Evolutionary conservation across 1,140 invertebrate species (phyloP).

Genomic region (Cotesia vestalis): DNA sequence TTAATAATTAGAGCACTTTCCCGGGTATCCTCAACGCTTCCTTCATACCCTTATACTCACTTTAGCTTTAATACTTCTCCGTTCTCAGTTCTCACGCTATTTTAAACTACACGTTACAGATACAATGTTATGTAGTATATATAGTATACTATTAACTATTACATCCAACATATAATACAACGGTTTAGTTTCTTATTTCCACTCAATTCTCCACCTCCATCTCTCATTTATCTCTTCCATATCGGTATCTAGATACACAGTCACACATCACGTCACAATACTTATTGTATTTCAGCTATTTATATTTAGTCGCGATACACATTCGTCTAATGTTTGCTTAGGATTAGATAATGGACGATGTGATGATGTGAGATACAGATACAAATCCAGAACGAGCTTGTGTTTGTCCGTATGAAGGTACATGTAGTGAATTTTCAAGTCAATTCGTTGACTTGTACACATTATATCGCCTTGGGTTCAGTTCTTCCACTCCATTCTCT

Average conservation of each 20-base stretch:
- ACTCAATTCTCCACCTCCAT: no score
- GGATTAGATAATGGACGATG: no score
- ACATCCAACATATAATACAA: no score
- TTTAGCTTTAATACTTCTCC: slow-evolving; percentile 40
- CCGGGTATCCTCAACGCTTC: slow-evolving; percentile 24
- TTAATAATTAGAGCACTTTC: slow-evolving; percentile 55
- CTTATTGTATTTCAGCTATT: no score
- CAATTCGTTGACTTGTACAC: slow-evolving; percentile 3
- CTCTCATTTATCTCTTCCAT: no score
- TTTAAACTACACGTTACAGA: background rate
- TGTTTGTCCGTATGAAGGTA: background rate
- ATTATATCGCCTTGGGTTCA: background rate
- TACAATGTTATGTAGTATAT: background rate
- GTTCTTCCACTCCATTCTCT: background rate
- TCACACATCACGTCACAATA: no score
- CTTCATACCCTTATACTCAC: slow-evolving; percentile 29
- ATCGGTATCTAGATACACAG: no score
- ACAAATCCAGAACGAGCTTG: background rate
- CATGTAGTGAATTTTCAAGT: background rate
- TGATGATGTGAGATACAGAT: background rate
- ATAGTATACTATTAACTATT: no score
- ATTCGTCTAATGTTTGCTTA: no score
- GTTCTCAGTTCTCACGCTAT: slow-evolving; percentile 21
- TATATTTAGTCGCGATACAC: no score
- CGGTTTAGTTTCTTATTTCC: no score